A percentile compares a stretch with the other conserved stretches of the same genome.
phyloP scores from a whole-genome alignment of 2,113 vertebrate species.

The Thinocorus orbignyianus region DNA sequence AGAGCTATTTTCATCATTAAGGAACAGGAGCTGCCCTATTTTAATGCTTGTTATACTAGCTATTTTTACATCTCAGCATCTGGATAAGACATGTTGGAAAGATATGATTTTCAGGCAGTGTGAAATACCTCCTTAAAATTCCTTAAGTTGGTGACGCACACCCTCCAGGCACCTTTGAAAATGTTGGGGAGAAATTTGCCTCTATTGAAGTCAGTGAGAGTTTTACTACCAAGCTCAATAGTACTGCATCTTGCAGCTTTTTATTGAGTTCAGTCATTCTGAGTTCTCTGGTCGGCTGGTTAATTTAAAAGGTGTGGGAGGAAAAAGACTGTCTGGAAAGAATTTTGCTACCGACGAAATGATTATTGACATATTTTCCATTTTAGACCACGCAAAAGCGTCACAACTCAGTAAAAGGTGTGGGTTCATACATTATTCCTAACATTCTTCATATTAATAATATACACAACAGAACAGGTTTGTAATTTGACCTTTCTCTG shows the following conservation, averaged over 20 bases:
- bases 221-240: neutral
- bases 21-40: neutral
- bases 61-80: neutral
- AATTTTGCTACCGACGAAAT: neutral
- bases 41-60: neutral
- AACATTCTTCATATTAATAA: neutral
- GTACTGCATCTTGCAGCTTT: neutral
- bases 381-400: neutral
- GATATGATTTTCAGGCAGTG: neutral
- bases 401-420: neutral
- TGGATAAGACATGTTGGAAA: neutral
- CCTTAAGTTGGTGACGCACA: neutral
- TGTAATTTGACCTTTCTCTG: neutral
- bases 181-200: conserved; percentile 3
- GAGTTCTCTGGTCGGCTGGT: neutral
- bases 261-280: neutral
- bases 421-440: neutral
- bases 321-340: neutral
- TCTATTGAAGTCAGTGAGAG: neutral
- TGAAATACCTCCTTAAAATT: conserved; percentile 30
- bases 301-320: neutral
- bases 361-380: neutral
- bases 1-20: neutral
- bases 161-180: conserved; percentile 38
- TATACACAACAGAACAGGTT: neutral